Percentiles rank a stretch among this genome's conserved stretches.
phyloP scores from a whole-genome alignment of 2,888 invertebrate genomes.

The Amiota minor region DNA sequence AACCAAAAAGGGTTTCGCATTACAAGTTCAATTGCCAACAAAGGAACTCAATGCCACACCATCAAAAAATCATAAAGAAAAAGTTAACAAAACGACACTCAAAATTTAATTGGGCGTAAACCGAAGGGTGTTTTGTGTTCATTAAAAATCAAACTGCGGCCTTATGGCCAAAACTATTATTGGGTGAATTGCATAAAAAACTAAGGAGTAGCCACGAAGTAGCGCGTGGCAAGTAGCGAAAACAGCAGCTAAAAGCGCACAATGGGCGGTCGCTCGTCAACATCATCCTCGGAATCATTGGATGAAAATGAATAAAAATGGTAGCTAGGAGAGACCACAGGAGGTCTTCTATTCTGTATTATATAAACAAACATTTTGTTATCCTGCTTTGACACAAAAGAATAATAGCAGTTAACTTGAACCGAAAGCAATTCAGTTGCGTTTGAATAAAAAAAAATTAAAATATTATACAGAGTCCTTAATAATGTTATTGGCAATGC shows the following conservation, averaged over 20 bases:
- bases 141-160: conserved; percentile 49
- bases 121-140: conserved; percentile 65
- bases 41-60: background rate
- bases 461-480: too few relatives aligned
- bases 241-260: conserved; percentile 23
- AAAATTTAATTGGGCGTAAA: conserved; percentile 68
- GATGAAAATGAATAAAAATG: background rate
- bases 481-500: too few relatives aligned
- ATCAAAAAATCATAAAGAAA: conserved; percentile 5
- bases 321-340: conserved; percentile 20
- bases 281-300: too few relatives aligned
- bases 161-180: conserved; percentile 42
- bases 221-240: conserved; percentile 48
- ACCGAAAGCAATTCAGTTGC: background rate
- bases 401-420: conserved; percentile 16
- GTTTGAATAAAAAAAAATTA: too few relatives aligned
- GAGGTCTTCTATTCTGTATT: background rate
- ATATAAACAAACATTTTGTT: conserved; percentile 32
- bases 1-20: too few relatives aligned
- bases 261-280: conserved; percentile 29
- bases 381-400: conserved; percentile 32
- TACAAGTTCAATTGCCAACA: background rate
- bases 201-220: conserved; percentile 10
- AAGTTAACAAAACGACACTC: conserved; percentile 11
- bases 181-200: conserved; percentile 28